Evolutionary conservation across 2,113 vertebrate species (phyloP).

Genomic region (Smithornis capensis): DNA sequence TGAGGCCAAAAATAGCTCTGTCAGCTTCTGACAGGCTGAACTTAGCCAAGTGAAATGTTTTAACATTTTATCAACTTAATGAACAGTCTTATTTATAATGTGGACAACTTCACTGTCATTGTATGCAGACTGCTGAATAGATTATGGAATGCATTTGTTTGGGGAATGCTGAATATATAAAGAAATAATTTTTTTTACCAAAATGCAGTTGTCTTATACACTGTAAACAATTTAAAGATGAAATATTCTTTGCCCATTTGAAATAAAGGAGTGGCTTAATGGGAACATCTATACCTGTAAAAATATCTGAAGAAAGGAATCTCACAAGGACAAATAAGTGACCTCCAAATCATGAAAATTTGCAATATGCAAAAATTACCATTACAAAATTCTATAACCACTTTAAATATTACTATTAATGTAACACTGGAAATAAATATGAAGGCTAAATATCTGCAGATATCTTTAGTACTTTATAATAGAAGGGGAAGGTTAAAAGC

Average conservation of each 20-base stretch:
- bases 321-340: neutral
- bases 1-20: slow-evolving; percentile 53
- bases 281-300: neutral
- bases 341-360: neutral
- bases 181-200: neutral
- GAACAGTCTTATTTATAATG: slow-evolving; percentile 62
- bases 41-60: slow-evolving; percentile 56
- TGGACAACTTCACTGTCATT: slow-evolving; percentile 51
- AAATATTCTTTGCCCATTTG: neutral
- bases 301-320: neutral
- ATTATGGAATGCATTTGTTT: slow-evolving; percentile 30
- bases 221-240: neutral
- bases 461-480: neutral
- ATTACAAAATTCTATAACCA: neutral
- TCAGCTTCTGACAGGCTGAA: slow-evolving; percentile 61
- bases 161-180: neutral
- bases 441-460: slow-evolving; percentile 7
- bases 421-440: neutral
- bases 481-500: neutral
- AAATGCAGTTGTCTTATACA: neutral
- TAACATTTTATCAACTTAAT: slow-evolving; percentile 64
- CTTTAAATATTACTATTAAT: neutral
- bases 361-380: neutral
- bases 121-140: neutral
- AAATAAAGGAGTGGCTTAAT: neutral